phyloP scores from a whole-genome alignment of 1,140 invertebrate genomes.

The Dendroctonus ponderosae region DNA sequence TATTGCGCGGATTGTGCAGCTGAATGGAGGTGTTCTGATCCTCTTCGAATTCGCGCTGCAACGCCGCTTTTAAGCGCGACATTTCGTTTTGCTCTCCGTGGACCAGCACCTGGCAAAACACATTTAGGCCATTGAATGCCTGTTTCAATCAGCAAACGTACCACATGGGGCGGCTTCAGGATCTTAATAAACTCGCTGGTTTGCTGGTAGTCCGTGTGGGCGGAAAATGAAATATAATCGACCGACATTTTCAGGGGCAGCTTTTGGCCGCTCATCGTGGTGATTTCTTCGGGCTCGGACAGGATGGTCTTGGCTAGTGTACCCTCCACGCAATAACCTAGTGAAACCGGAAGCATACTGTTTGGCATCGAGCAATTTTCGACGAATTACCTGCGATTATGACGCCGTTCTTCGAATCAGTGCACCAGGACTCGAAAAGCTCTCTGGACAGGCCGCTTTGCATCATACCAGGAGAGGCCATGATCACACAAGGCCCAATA shows the following conservation, averaged over 20 bases:
- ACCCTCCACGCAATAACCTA: slow-evolving; percentile 97
- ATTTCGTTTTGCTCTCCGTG: slow-evolving; percentile 99
- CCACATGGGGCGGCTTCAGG: slow-evolving; percentile 93
- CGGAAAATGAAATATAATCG: slow-evolving; percentile 99
- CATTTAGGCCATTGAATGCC: not conserved
- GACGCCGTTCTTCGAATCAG: slow-evolving; percentile 95
- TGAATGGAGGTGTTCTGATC: slow-evolving; percentile 83
- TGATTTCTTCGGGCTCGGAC: slow-evolving; percentile 97
- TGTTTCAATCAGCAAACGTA: slow-evolving; percentile 50
- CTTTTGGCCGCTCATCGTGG: slow-evolving; percentile 92
- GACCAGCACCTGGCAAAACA: slow-evolving; percentile 72
- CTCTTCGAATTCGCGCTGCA: slow-evolving; percentile 93
- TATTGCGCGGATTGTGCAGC: slow-evolving; percentile 96
- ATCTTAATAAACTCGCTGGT: slow-evolving; percentile 96
- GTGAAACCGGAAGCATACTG: not conserved
- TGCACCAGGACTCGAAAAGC: slow-evolving; percentile 98
- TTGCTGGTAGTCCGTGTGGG: slow-evolving; percentile 98
- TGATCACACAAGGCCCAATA: slow-evolving; percentile 97
- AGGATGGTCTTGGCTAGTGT: slow-evolving; percentile 96
- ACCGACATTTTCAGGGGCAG: slow-evolving; percentile 96
- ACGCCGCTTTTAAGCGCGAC: slow-evolving; percentile 89
- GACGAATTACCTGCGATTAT: slow-evolving; percentile 81
- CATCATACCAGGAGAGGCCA: slow-evolving; percentile 99
- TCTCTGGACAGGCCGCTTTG: slow-evolving; percentile 96
- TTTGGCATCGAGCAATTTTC: too few relatives aligned